A percentile compares a stretch with the other conserved stretches of the same genome.
phyloP scores from a whole-genome alignment of 2,888 invertebrate species.

The Scaptodrosophila latifasciaeformis region DNA sequence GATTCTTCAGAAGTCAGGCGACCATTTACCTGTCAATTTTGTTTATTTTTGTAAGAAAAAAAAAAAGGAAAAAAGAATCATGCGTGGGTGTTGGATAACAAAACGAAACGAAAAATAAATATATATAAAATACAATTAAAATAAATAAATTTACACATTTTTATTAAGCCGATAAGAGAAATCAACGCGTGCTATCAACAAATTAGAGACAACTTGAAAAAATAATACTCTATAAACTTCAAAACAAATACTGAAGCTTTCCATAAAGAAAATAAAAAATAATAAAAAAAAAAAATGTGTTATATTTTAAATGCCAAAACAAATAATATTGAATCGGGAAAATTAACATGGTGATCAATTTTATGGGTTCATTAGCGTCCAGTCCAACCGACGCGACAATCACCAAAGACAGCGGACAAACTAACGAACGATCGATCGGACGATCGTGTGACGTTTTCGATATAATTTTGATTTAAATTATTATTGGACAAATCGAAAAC shows the following conservation, averaged over 20 bases:
- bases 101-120: background rate
- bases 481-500: constrained; percentile 31
- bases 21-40: constrained; percentile 16
- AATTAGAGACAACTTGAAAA: constrained; percentile 33
- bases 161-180: constrained; percentile 30
- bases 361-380: constrained; percentile 62
- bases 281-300: constrained; percentile 41
- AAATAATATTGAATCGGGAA: constrained; percentile 19
- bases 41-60: too few species aligned
- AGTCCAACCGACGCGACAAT: constrained; percentile 23
- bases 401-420: background rate
- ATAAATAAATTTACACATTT: constrained; percentile 51
- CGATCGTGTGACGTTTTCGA: constrained; percentile 33
- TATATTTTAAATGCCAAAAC: constrained; percentile 41
- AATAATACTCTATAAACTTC: background rate
- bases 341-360: constrained; percentile 66
- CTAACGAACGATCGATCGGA: constrained; percentile 45
- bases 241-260: constrained; percentile 3
- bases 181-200: constrained; percentile 35
- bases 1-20: constrained; percentile 44
- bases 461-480: constrained; percentile 60
- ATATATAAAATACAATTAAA: too few species aligned
- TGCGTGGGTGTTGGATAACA: background rate
- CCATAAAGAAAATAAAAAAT: too few species aligned
- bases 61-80: too few species aligned